Evolutionary conservation across 30 jellyfish, hydroid and myxozoan species (phyloP).

Genomic region (Pelagia noctiluca): DNA sequence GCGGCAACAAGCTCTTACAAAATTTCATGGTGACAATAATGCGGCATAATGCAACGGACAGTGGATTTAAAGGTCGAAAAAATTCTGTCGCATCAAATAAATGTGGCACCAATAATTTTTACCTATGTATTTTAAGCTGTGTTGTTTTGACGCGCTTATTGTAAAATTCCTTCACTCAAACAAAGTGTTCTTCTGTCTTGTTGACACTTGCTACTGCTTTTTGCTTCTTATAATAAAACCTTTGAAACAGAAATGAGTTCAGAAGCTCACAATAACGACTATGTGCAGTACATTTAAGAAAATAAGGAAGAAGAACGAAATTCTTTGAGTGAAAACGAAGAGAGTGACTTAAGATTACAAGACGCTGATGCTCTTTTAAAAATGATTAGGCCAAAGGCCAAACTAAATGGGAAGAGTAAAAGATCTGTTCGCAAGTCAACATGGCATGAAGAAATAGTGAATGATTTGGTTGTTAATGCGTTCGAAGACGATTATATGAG

Average conservation of each 20-base stretch:
- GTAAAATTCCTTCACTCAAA: background rate
- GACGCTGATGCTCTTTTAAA: background rate
- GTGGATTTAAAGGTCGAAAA: background rate
- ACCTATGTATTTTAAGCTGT: background rate
- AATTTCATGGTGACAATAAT: background rate
- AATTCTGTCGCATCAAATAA: slow-evolving; percentile 10
- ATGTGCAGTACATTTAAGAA: too few species aligned
- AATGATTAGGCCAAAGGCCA: slow-evolving; percentile 36
- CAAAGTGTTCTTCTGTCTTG: background rate
- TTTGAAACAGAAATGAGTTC: background rate
- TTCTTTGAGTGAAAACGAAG: background rate
- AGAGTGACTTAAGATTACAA: background rate
- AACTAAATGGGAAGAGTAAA: slow-evolving; percentile 2
- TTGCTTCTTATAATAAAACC: too few species aligned
- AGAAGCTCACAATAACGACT: too few species aligned
- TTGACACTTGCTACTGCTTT: background rate
- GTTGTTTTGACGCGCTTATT: slow-evolving; percentile 1
- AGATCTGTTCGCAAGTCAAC: slow-evolving; percentile 64
- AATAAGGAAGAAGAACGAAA: background rate
- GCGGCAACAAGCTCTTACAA: too few species aligned
- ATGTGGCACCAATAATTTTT: background rate
- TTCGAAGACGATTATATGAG: slow-evolving; percentile 56
- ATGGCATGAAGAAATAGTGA: slow-evolving; percentile 53
- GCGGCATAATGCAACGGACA: slow-evolving; percentile 8
- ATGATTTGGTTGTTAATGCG: slow-evolving; percentile 63